Base-by-base conservation (phyloP, 2,888 invertebrate species). In the Baronia brevicornis region DNA sequence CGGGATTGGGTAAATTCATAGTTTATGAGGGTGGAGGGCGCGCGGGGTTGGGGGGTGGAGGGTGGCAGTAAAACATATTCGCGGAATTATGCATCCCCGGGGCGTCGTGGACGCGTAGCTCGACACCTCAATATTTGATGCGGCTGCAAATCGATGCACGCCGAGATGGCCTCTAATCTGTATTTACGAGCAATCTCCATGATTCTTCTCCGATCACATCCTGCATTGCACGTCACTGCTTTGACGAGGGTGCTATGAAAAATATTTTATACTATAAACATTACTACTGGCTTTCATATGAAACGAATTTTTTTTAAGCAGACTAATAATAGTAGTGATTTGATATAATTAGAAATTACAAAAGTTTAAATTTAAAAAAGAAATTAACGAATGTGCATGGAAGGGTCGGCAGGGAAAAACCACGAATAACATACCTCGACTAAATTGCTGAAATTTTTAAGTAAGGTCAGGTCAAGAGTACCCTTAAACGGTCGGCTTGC, bases 1-100 rank as follows among this genome's bases (percentile, higher is more conserved):
- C 68, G 66, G 70, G 73, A 71, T 70, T 72, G 69, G 63, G 56
- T 48, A 59, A 66, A 77, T 78, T 70, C 73, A 73, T 78, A 77
- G 65, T 79, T 80, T 78, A 82, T 77, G 73, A 70, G 65, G 30
- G 35, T 21, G 15, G 15, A 24, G 35, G 24, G 28, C 11, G 50
- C 50, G 46, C 46, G 40, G 37, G 31, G 31, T 24, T n/a, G 34
- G 24, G 24, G 35, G 46, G 51, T n/a, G n/a, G 10, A 15, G 38
- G 50, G 51, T 43, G 37, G 49, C 61, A 63, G 61, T 74, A 70
- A 72, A 66, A 46, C 57, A 58, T 58, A 57, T 55, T 55, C 60
- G 54, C 52, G 51, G 56, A 39, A 60, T 65, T 67, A 60, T 69
- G 70, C 56, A 47, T 73, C 78, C 79, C 75, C 44, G 31, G 71